These are phyloP conservation scores for Arctocebus calabarensis DNA, from an alignment of 2,797 vertebrate genomes.

Conservation along the genomic window DNA sequence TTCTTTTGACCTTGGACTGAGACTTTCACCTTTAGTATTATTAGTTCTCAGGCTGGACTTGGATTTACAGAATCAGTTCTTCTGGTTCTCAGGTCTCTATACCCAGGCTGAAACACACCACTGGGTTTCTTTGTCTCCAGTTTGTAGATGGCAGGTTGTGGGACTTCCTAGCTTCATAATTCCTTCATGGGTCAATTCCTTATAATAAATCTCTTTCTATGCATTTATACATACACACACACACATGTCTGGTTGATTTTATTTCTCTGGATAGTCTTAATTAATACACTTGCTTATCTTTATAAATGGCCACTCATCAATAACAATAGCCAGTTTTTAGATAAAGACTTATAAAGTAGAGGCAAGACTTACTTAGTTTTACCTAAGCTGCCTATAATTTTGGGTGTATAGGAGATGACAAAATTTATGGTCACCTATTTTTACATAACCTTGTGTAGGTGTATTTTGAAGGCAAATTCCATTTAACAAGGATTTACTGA, in stretches of 20 bases:
- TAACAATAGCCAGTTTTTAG: neutral
- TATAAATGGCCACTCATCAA: slow-evolving; percentile 16
- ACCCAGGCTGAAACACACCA: neutral
- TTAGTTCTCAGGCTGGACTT: neutral
- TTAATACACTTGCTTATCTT: neutral
- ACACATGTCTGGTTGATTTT: neutral
- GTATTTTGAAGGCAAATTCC: slow-evolving; percentile 49
- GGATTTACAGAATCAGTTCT: neutral
- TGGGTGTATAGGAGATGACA: neutral
- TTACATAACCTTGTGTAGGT: neutral
- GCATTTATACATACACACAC: too few species aligned
- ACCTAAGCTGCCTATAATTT: neutral
- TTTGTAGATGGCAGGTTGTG: neutral
- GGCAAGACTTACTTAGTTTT: slow-evolving; percentile 35
- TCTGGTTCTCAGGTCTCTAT: too few species aligned
- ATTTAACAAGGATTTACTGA: neutral
- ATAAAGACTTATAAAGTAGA: slow-evolving; percentile 2
- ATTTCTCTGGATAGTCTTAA: neutral
- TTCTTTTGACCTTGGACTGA: neutral
- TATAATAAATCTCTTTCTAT: neutral
- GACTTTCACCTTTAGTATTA: neutral
- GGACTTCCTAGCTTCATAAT: neutral
- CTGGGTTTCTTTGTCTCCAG: neutral
- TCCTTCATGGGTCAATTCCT: neutral
- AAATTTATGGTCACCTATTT: slow-evolving; percentile 22